Percentiles rank a stretch among this genome's conserved stretches.
These are phyloP conservation scores for Aphaenogaster rudis DNA, from an alignment of 1,140 invertebrate genomes.

Conservation along the genomic window DNA sequence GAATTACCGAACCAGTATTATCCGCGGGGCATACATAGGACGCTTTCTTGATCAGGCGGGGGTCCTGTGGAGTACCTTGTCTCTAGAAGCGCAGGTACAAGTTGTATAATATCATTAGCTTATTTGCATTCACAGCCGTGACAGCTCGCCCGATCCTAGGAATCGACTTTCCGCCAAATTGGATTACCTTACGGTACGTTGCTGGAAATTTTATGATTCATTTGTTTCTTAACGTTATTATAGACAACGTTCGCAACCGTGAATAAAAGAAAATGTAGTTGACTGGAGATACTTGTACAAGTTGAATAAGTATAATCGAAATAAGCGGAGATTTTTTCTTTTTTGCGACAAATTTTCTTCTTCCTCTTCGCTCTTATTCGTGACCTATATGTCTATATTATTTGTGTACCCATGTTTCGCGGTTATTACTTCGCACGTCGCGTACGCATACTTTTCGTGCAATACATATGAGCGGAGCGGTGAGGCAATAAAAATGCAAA, in stretches of 20 bases:
- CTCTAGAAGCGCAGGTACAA: constrained; percentile 43
- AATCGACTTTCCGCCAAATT: constrained; percentile 58
- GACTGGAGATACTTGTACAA: background rate
- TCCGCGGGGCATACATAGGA: constrained; percentile 42
- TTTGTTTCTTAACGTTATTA: constrained; percentile 30
- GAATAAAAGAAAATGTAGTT: background rate
- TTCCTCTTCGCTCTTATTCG: background rate
- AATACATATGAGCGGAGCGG: background rate
- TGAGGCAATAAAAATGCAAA: constrained; percentile 58
- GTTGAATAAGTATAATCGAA: background rate
- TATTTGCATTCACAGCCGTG: constrained; percentile 54
- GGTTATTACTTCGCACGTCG: constrained; percentile 43
- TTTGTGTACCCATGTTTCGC: constrained; percentile 17
- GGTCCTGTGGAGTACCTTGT: constrained; percentile 8
- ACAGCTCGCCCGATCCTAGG: constrained; percentile 45
- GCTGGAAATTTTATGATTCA: constrained; percentile 35
- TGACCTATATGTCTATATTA: constrained; percentile 26
- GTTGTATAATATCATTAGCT: constrained; percentile 55
- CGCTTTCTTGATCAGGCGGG: constrained; percentile 45
- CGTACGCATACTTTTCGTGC: constrained; percentile 7
- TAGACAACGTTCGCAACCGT: background rate
- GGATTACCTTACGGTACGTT: constrained; percentile 41
- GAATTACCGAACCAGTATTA: constrained; percentile 41
- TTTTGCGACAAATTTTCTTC: constrained; percentile 11
- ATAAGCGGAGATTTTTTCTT: background rate